Base-by-base conservation (phyloP, 2,888 invertebrate species). In the Folsomia candida region DNA sequence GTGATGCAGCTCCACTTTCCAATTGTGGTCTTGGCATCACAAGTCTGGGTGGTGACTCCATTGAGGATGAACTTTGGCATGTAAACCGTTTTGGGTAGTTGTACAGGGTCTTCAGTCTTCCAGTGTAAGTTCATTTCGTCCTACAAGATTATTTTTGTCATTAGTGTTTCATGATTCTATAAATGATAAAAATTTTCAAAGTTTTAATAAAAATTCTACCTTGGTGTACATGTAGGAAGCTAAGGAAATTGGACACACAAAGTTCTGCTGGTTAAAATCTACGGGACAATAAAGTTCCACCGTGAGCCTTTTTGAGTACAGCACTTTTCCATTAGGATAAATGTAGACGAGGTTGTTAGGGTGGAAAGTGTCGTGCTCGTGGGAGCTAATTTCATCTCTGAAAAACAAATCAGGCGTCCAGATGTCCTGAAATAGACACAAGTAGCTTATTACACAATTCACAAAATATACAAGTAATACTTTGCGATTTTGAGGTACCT, bases 331-430 rank as follows among this genome's bases (percentile, higher is more conserved):
- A 9, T 81, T 81, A 2, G 81, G 79, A 71, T 83, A 81, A 20
- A 84, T 81, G 20, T 84, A 78, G 51, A 84, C 79, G 79, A 84
- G 81, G 65, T 83, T 81, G 72, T 84, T 82, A 4, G 82, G 81
- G 69, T 79, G 80, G 54, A 81, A 79, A 1, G 82, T 80, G 22
- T 82, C 76, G 75, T 82, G 82, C 4, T 83, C 82, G 71, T 82
- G 81, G 20, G 83, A 84, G 60, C 81, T 81, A 73, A 83, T 83
- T 79, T 85, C 84, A 57, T 84, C 84, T 73, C 84, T 80, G 73
- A 84, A 83, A 74, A 83, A 85, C 11, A 84, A 79, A 73, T 85
- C 85, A 0, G 85, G 85, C 29, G 83, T 81, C 85, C 84, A 85
- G 1, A 85, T 80, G 24, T 81, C 80, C 65, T 83, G 82, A 72